Percentiles rank a stretch among this genome's conserved stretches.
phyloP scores from a whole-genome alignment of 2,113 vertebrate genomes.

The Mesoclemmys tuberculata region DNA sequence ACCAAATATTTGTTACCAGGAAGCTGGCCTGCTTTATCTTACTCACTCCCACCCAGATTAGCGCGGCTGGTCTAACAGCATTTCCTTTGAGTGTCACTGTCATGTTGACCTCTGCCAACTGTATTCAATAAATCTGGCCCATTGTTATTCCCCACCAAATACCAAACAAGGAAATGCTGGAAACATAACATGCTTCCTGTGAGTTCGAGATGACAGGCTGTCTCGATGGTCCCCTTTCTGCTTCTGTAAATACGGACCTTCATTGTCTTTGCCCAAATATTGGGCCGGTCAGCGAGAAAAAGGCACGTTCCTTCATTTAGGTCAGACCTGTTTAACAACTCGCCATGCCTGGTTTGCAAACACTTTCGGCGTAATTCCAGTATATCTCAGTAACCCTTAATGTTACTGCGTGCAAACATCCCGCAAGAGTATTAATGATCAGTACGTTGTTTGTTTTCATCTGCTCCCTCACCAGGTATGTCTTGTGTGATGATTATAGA shows the following conservation, averaged over 20 bases:
- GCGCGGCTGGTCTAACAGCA: not conserved
- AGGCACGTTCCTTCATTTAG: not conserved
- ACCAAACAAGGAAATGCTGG: not conserved
- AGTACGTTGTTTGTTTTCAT: not conserved
- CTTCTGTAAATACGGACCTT: not conserved
- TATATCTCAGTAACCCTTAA: not conserved
- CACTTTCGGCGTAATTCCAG: not conserved
- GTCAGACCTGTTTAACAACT: not conserved
- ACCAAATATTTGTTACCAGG: not conserved
- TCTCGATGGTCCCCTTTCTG: not conserved
- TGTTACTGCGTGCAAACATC: not conserved
- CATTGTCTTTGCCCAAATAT: not conserved
- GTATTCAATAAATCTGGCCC: not conserved
- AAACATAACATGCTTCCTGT: not conserved
- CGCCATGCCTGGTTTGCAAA: not conserved
- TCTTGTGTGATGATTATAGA: not conserved
- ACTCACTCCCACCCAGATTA: not conserved
- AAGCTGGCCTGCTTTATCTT: not conserved
- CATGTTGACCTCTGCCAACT: not conserved
- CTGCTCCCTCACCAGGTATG: not conserved
- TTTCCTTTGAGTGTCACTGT: not conserved
- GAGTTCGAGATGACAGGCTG: not conserved
- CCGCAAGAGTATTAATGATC: too few species aligned
- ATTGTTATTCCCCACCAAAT: not conserved
- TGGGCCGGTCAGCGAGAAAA: not conserved